Base-by-base conservation (phyloP, 2,113 vertebrate species). In the Spea multiplicata region DNA sequence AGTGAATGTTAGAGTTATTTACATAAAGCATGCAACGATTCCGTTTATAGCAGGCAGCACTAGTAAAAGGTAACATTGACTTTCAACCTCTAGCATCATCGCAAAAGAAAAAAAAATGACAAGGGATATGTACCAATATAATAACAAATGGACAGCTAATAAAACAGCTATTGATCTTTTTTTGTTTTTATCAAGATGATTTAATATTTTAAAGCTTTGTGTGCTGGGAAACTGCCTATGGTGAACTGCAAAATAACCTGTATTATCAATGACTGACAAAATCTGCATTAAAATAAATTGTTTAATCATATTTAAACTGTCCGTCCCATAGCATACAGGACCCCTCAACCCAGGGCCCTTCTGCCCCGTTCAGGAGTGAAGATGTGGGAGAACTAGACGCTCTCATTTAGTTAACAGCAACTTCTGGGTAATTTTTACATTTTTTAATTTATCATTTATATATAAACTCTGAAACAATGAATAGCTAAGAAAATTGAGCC, bases 241-340 rank as follows among this genome's bases (percentile, higher is more conserved):
- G 92, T 98, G 94, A 97, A 96, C 96, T 95, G 97, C 95, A 93
- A 93, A 92, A 91, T 94, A 94, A 92, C 95, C 94, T 87, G 90
- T 91, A 92, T 93, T 92, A 92, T 92, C 92, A 92, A 92, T 90
- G 89, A 89, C 91, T 88, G 88, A 89, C 87, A 30, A 1, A 30
- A 30, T 30, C 30, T 2, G 30, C 30, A 30, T 30, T 30, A 30
- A 30, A 30, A 30, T 30, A 30, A 30, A 30, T 30, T 30, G 30
- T 30, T 30, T 30, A 30, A 30, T 30, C 30, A 30, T 30, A 30
- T 30, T 30, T 30, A 30, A 30, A 2, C 30, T 30, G 30, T 30
- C 30, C 30, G 2, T 30, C 30, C 30, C 30, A 30, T 30, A 2
- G 30, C 30, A 30, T 30, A 30, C 30, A 30, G 30, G 30, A 30